Evolutionary conservation across 2,888 invertebrate species (phyloP).

Genomic region (Synergus japonicus): DNA sequence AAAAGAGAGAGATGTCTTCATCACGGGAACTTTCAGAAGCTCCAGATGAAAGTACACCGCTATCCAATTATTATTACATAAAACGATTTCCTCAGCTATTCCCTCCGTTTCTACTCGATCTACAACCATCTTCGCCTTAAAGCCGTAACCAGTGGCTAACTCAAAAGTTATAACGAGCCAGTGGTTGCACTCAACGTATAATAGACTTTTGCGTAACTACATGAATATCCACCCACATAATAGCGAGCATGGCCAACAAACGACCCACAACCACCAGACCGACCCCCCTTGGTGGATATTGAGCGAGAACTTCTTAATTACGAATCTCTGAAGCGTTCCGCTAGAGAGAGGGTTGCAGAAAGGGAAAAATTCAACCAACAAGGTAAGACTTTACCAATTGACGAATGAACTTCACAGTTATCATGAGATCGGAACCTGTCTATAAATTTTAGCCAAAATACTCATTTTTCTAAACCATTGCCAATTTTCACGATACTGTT

Average conservation of each 20-base stretch:
- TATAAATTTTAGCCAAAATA: not conserved
- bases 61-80: slow-evolving; percentile 75
- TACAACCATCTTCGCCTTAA: slow-evolving; percentile 67
- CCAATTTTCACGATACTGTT: too few species aligned
- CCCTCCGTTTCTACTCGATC: slow-evolving; percentile 53
- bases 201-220: slow-evolving; percentile 58
- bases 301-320: slow-evolving; percentile 57
- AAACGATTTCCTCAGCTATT: slow-evolving; percentile 68
- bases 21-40: slow-evolving; percentile 59
- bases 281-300: slow-evolving; percentile 44
- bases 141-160: slow-evolving; percentile 67
- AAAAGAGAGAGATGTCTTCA: slow-evolving; percentile 18
- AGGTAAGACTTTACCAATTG: slow-evolving; percentile 2
- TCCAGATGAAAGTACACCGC: slow-evolving; percentile 73
- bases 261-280: slow-evolving; percentile 23
- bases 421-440: not conserved
- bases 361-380: slow-evolving; percentile 18
- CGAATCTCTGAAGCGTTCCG: slow-evolving; percentile 50
- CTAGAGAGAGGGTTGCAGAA: slow-evolving; percentile 29
- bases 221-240: slow-evolving; percentile 45
- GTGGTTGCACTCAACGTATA: slow-evolving; percentile 64
- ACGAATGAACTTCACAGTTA: not conserved
- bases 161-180: slow-evolving; percentile 71
- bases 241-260: slow-evolving; percentile 42
- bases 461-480: too few species aligned